phyloP scores from a whole-genome alignment of 2,888 invertebrate species.

The Latrodectus hesperus region DNA sequence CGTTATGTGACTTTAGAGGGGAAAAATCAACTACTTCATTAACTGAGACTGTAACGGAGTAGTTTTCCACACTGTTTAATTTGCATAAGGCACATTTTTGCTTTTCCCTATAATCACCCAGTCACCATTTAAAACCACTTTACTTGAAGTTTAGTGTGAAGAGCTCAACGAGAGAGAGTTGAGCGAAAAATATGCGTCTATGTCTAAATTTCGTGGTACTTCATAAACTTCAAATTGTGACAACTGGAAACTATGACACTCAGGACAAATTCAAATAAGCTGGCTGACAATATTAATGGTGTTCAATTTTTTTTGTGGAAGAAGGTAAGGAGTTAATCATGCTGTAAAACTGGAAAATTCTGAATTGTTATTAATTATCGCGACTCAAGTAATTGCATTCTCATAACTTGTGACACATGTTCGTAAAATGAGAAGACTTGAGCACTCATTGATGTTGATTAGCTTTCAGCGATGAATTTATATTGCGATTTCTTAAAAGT shows the following conservation, averaged over 20 bases:
- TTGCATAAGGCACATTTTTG: neutral
- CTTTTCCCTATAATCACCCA: neutral
- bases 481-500: too few species aligned
- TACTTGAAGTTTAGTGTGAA: too few species aligned
- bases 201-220: neutral
- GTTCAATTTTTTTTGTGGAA: neutral
- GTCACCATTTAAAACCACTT: too few species aligned
- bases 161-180: too few species aligned
- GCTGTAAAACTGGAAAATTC: too few species aligned
- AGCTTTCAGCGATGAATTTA: too few species aligned
- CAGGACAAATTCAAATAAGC: neutral
- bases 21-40: neutral
- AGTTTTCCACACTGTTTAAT: constrained; percentile 2
- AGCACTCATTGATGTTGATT: too few species aligned
- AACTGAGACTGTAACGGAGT: neutral
- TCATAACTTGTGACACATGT: too few species aligned
- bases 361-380: too few species aligned
- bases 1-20: neutral
- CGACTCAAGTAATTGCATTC: too few species aligned
- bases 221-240: neutral
- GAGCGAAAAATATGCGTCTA: too few species aligned
- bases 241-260: neutral
- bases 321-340: neutral
- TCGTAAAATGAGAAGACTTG: too few species aligned
- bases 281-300: neutral